Base-by-base conservation (phyloP, 2,113 vertebrate species). In the Phalacrocorax pelagicus region DNA sequence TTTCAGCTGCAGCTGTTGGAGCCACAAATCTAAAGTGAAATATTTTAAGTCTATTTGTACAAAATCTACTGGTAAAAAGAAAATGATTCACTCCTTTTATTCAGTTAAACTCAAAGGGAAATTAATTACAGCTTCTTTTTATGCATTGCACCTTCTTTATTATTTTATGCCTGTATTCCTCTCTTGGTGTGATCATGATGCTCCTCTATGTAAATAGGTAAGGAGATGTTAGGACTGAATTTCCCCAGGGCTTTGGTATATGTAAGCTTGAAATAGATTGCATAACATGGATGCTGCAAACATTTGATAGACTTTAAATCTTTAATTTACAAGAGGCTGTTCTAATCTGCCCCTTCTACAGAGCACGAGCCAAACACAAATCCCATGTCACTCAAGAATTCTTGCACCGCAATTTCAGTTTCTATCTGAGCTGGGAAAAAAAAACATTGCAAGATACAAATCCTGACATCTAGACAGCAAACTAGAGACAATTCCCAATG, bases 1-100 rank as follows among this genome's bases (percentile, higher is more conserved):
- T 97, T 97, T 97, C 96, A 96, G 90, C 95, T 94, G 63, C 96
- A 96, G 96, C 95, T 97, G 96, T 67, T 96, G 91, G 90, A 97
- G 92, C 94, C 94, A 95, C 95, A 96, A 97, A 96, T 87, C 84
- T 95, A 69, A 92, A 94, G 91, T 96, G 91, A 96, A 97, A 94
- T 92, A 87, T 91, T 96, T 86, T 70, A 94, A 92, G 57, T 96
- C 69, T 91, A 90, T 97, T 94, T 91, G 67, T 81, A 82, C 85
- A 94, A 96, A 90, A 83, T 88, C 74, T 47, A 40, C 42, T 47
- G 19, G 72, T 81, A 84, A 92, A 96, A 96, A 80, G 79, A 84
- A 94, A 95, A 89, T 22, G 2, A 58, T 88, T 81, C 73, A 36
- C 61, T 59, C 30, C 42, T 95, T 97, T 84, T 93, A 95, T 91